phyloP scores from a whole-genome alignment of 2,113 vertebrate genomes.

The Sula dactylatra region DNA sequence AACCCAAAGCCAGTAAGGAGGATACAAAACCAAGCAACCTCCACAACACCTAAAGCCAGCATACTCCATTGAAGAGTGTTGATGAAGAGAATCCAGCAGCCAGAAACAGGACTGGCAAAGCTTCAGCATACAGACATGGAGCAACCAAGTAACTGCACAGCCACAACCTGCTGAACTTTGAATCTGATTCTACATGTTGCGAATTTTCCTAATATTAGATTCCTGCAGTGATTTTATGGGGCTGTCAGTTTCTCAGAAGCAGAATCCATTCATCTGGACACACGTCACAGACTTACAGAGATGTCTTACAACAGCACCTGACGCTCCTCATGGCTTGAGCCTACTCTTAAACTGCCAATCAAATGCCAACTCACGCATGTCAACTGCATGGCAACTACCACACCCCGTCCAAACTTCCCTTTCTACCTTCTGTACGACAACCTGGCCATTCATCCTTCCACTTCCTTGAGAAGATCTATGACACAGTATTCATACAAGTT shows the following conservation, averaged over 20 bases:
- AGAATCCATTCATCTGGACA: neutral
- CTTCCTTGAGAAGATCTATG: neutral
- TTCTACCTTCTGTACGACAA: neutral
- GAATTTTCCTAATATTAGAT: neutral
- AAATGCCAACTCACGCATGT: neutral
- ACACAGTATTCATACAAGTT: neutral
- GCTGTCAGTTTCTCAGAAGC: neutral
- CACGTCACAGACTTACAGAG: neutral
- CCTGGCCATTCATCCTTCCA: neutral
- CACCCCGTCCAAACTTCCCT: neutral
- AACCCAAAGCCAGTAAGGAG: neutral
- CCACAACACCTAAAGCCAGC: neutral
- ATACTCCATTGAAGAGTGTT: neutral
- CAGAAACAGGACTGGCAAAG: neutral
- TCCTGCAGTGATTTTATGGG: neutral
- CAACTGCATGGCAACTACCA: neutral
- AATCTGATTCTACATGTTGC: accelerated
- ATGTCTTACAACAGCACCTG: neutral
- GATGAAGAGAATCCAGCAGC: neutral
- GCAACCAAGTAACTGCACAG: neutral
- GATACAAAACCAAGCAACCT: neutral
- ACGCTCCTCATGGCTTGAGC: neutral
- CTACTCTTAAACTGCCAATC: neutral
- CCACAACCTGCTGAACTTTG: neutral
- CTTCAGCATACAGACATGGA: neutral